Conservation (phyloP, 2,888 invertebrate genomes). For the Chirona hameri region DNA sequence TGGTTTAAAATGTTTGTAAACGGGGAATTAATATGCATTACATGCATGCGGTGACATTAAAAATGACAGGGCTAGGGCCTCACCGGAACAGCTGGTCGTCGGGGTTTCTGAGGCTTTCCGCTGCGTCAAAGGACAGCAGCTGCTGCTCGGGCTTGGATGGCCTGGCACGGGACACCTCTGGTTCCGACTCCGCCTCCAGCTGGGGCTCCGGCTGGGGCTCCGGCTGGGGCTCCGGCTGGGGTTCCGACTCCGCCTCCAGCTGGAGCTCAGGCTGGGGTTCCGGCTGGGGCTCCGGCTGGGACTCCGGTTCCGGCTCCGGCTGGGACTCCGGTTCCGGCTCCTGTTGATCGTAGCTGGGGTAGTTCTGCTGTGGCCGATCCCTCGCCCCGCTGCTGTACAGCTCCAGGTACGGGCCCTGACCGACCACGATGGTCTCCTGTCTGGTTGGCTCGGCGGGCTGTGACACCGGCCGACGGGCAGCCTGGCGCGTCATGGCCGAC, state of each 20-base stretch:
- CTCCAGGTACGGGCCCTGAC: background rate
- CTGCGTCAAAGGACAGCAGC: background rate
- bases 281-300: background rate
- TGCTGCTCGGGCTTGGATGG: background rate
- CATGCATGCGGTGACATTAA: too few relatives aligned
- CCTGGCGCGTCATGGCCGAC: too few relatives aligned
- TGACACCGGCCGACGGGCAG: too few relatives aligned
- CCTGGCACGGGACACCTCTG: background rate
- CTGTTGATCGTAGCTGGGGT: background rate
- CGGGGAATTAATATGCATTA: too few relatives aligned
- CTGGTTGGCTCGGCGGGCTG: too few relatives aligned
- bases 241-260: too few relatives aligned
- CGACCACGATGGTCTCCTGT: background rate
- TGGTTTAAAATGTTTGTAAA: too few relatives aligned
- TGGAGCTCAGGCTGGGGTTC: background rate
- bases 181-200: background rate
- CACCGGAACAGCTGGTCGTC: constrained; percentile 6
- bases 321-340: background rate
- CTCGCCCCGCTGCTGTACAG: background rate
- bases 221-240: too few relatives aligned
- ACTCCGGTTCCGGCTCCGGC: too few relatives aligned
- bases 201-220: background rate
- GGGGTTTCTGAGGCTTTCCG: background rate
- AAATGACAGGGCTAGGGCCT: background rate
- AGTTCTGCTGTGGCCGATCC: background rate